Evolutionary conservation across 2,888 invertebrate species (phyloP).

Genomic region (Hetaerina titia): DNA sequence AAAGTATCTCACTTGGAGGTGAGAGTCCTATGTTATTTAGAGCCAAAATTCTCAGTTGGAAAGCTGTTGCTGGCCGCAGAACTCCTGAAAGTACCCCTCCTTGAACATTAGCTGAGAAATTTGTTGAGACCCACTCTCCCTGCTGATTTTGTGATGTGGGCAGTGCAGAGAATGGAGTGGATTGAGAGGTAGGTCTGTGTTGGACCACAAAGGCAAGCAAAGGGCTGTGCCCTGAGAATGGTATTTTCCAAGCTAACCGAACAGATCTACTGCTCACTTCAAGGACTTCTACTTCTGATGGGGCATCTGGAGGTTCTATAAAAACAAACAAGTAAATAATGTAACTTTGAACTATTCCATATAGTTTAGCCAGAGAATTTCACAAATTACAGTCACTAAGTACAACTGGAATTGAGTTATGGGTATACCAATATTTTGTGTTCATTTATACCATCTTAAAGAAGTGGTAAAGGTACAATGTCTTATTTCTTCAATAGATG

Average conservation of each 20-base stretch:
- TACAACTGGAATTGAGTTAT: not conserved
- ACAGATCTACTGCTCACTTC: conserved; percentile 81
- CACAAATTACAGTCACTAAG: not conserved
- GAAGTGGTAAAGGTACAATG: too few species aligned
- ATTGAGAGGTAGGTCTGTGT: conserved; percentile 29
- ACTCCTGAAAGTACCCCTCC: conserved; percentile 53
- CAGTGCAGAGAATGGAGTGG: conserved; percentile 33
- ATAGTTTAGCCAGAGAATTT: not conserved
- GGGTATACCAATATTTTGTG: not conserved
- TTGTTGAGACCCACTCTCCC: conserved; percentile 44
- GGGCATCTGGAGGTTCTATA: conserved; percentile 80
- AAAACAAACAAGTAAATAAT: not conserved
- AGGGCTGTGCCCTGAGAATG: conserved; percentile 71
- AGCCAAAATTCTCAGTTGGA: conserved; percentile 24
- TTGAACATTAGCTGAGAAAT: conserved; percentile 42
- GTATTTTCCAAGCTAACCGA: conserved; percentile 79
- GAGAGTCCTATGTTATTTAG: conserved; percentile 44
- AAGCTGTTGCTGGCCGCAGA: conserved; percentile 41
- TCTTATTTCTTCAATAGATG: too few species aligned
- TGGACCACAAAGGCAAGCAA: conserved; percentile 58
- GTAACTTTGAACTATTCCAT: not conserved
- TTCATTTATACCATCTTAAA: not conserved
- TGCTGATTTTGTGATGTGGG: not conserved
- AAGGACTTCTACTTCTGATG: conserved; percentile 80
- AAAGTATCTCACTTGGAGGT: conserved; percentile 41